Percentiles rank a stretch among this genome's conserved stretches.
phyloP scores from a whole-genome alignment of 53 echinoderm and acorn worm genomes.

The Apostichopus leukothele region DNA sequence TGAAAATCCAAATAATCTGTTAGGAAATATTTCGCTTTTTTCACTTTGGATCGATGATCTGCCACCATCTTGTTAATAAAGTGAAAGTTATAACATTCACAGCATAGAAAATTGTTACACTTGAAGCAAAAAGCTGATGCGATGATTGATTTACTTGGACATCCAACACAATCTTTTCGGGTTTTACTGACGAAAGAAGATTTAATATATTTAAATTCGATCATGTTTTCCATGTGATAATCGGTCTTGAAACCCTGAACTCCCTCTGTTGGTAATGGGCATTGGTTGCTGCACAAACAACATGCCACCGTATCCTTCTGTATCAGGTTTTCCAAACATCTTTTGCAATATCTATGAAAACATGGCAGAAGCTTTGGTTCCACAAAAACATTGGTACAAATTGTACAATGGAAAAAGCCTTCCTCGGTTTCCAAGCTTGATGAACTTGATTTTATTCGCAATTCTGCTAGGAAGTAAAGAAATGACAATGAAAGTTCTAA shows the following conservation, averaged over 20 bases:
- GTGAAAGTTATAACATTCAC: background rate
- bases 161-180: background rate
- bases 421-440: background rate
- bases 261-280: background rate
- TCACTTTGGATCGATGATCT: too few relatives aligned
- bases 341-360: conserved; percentile 5
- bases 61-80: background rate
- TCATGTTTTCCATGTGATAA: background rate
- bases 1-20: too few relatives aligned
- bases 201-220: background rate
- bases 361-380: conserved; percentile 4
- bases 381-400: background rate
- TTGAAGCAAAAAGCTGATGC: background rate
- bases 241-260: background rate
- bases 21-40: too few relatives aligned
- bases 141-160: background rate
- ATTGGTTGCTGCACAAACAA: background rate
- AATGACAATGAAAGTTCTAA: too few relatives aligned
- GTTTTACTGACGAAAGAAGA: background rate
- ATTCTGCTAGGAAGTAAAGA: too few relatives aligned
- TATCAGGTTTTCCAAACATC: background rate
- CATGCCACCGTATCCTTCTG: background rate
- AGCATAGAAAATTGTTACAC: background rate
- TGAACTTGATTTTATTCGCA: too few relatives aligned
- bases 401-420: background rate